Percentiles rank a stretch among this genome's conserved stretches.
phyloP scores from a whole-genome alignment of 2,113 vertebrate genomes.

The Oreochromis tanganicae region DNA sequence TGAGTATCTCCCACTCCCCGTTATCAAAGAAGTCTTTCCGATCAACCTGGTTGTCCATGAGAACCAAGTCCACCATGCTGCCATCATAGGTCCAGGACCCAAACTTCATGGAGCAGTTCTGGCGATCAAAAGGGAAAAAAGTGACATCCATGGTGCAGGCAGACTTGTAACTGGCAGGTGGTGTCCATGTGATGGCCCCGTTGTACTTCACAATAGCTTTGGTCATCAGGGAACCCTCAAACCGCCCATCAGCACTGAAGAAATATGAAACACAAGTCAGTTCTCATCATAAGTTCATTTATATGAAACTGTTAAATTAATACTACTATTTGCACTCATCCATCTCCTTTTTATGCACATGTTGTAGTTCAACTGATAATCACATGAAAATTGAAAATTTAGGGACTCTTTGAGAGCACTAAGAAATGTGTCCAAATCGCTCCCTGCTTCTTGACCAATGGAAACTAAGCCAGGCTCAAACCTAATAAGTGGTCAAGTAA shows the following conservation, averaged over 20 bases:
- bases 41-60: constrained; percentile 87
- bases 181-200: constrained; percentile 85
- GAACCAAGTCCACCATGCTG: constrained; percentile 87
- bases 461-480: not conserved
- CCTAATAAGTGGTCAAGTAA: not conserved
- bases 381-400: not conserved
- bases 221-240: constrained; percentile 95
- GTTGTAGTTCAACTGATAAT: not conserved
- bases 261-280: not conserved
- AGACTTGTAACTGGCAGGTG: constrained; percentile 93
- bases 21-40: constrained; percentile 97
- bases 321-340: not conserved
- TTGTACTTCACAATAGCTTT: constrained; percentile 87
- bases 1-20: constrained; percentile 95
- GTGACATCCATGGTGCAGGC: constrained; percentile 97
- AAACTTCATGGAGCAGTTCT: constrained; percentile 98
- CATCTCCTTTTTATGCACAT: not conserved
- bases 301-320: not conserved
- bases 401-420: not conserved
- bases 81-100: constrained; percentile 97
- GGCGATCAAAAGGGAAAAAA: constrained; percentile 93
- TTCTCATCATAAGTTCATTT: not conserved
- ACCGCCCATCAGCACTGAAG: constrained; percentile 88
- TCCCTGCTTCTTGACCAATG: not conserved
- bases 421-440: fast-evolving